These are phyloP conservation scores for Mungos mungo DNA, from an alignment of 2,113 vertebrate genomes.

Conservation along the genomic window DNA sequence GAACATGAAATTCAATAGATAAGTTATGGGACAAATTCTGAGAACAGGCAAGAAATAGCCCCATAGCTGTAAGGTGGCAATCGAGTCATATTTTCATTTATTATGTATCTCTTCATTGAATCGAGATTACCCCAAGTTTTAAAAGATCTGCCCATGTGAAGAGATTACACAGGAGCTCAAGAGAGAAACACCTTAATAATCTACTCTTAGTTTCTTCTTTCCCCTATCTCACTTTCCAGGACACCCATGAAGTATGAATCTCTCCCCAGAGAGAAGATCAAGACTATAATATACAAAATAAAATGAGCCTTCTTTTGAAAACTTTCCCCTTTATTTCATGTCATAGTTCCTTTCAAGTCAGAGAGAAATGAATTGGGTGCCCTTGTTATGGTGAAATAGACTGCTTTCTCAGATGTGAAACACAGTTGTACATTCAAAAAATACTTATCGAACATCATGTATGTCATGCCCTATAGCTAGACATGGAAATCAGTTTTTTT, in stretches of 20 bases:
- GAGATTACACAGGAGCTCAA: constrained; percentile 49
- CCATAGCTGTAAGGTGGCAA: neutral
- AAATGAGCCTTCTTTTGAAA: constrained; percentile 30
- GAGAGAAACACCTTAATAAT: constrained; percentile 51
- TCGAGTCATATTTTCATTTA: constrained; percentile 59
- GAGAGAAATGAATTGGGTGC: neutral
- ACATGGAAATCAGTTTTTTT: neutral
- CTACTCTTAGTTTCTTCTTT: constrained; percentile 39
- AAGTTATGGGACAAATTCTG: constrained; percentile 38
- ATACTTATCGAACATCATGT: neutral
- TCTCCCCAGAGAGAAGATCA: constrained; percentile 32
- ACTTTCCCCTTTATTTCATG: constrained; percentile 34
- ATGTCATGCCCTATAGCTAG: neutral
- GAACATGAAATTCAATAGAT: constrained; percentile 49
- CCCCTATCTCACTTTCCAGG: constrained; percentile 31
- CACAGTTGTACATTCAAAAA: neutral
- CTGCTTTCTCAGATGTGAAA: neutral
- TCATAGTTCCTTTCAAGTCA: constrained; percentile 28
- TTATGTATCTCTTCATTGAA: constrained; percentile 32
- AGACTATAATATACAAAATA: constrained; percentile 35
- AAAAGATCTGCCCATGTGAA: constrained; percentile 53
- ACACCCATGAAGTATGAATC: neutral
- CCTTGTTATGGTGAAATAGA: neutral
- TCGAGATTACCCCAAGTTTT: constrained; percentile 41
- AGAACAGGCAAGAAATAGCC: constrained; percentile 12